phyloP scores from a whole-genome alignment of 2,797 vertebrate genomes.

The Rhynchotus rufescens region DNA sequence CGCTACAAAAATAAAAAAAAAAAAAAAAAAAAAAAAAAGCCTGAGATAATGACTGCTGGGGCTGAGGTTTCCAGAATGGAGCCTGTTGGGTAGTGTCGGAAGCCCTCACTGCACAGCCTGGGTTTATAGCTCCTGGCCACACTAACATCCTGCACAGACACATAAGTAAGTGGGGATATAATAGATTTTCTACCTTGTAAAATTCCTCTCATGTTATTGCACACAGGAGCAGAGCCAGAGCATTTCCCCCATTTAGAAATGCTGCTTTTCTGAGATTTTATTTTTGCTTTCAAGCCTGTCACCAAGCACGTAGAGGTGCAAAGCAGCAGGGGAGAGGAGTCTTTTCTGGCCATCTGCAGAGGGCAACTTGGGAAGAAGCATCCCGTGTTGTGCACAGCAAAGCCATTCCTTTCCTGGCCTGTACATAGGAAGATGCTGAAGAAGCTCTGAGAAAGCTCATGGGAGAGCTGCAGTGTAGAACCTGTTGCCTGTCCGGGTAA shows the following conservation, averaged over 20 bases:
- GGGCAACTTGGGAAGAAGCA: neutral
- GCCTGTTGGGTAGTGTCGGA: accelerated
- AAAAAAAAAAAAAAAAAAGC: neutral
- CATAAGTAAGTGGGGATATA: neutral
- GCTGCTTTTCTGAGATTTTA: neutral
- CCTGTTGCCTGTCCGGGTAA: neutral
- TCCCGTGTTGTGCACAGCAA: neutral
- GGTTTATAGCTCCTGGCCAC: neutral
- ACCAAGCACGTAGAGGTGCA: accelerated
- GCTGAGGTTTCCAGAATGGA: neutral
- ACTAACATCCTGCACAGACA: neutral
- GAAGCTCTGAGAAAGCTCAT: neutral
- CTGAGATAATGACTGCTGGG: neutral
- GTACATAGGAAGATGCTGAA: neutral
- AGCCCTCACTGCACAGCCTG: neutral
- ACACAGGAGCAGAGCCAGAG: neutral
- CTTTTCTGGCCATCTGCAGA: neutral
- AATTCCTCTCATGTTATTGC: neutral
- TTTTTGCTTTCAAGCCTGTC: neutral
- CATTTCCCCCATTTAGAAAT: neutral
- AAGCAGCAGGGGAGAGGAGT: neutral
- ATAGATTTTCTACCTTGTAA: neutral
- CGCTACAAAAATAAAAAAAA: neutral
- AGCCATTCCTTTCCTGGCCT: neutral
- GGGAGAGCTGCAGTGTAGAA: neutral